Base-by-base conservation (phyloP, 2,888 invertebrate species). In the Panzeria rudis region DNA sequence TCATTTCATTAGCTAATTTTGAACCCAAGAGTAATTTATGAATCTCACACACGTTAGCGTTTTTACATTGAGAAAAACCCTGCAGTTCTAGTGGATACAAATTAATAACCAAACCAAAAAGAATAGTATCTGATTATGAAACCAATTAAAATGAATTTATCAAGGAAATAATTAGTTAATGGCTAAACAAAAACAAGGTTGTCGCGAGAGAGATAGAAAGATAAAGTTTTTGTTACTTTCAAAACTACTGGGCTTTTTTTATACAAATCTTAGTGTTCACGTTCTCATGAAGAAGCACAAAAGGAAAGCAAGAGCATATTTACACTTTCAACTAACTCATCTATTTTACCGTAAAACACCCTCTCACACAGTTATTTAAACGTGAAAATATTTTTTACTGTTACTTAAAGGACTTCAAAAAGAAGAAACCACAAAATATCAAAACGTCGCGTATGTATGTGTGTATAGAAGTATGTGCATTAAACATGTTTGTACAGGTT, bases 41-140 rank as follows among this genome's bases (percentile, higher is more conserved):
- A 44, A 44, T n/a, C 8, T 4, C 15, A 44, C 15, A 44, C 44
- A 44, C 44, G 8, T 44, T 44, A n/a, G n/a, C 44, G n/a, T n/a
- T 44, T 13, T 44, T 44, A 5, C 15, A 13, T n/a, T 44, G 6
- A 13, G 38, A 44, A n/a, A 44, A 13, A 6, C 44, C 44, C 44
- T n/a, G 44, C 44, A 44, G 44, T 44, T 44, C 44, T 44, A n/a
- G n/a, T n/a, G n/a, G 44, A 44, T 44, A 44, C n/a, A 44, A n/a
- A 44, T 44, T 29, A 4, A 44, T n/a, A 11, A n/a, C 1, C 44
- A n/a, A n/a, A 38, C 13, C 29, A 29, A 9, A 38, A 38, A 3
- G 2, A 38, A 38, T 13, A 38, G 9, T 7, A 13, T 2, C 6
- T 38, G 8, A 2, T 13, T 38, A 11, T 8, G 4, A 38, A 38